Conservation (phyloP, 1,140 invertebrate genomes). For the Drosophila subobscura region DNA sequence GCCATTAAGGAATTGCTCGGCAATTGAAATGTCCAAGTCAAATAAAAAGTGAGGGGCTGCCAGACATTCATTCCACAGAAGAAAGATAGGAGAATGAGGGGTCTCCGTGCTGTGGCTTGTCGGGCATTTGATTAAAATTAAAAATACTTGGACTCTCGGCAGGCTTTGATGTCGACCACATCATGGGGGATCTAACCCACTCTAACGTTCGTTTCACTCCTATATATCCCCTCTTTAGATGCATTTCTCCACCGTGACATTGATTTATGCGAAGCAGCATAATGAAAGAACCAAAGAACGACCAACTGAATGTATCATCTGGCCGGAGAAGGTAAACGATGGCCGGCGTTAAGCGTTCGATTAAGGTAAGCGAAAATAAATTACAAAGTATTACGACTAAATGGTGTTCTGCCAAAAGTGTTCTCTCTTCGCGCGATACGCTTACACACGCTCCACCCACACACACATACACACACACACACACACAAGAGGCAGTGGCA, state of each 20-base stretch:
- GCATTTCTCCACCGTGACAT: slow-evolving; percentile 19
- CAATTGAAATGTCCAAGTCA: slow-evolving; percentile 71
- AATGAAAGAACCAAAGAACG: slow-evolving; percentile 23
- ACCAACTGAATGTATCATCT: slow-evolving; percentile 25
- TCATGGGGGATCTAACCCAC: slow-evolving; percentile 30
- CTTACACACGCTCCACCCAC: slow-evolving; percentile 16
- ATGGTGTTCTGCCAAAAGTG: slow-evolving; percentile 52
- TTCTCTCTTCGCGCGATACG: slow-evolving; percentile 19
- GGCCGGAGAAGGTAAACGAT: slow-evolving; percentile 23
- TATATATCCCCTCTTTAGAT: not conserved
- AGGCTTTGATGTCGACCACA: slow-evolving; percentile 63
- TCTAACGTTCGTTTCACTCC: not conserved
- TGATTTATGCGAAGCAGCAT: slow-evolving; percentile 41
- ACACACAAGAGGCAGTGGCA: not conserved
- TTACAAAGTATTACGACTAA: slow-evolving; percentile 73
- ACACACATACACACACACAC: not conserved
- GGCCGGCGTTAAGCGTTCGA: slow-evolving; percentile 50
- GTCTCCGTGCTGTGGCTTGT: slow-evolving; percentile 24
- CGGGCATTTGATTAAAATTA: slow-evolving; percentile 75
- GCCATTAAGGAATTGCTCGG: slow-evolving; percentile 79
- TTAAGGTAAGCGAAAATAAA: slow-evolving; percentile 80
- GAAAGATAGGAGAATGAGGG: not conserved
- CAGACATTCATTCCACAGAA: slow-evolving; percentile 15
- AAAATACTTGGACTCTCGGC: slow-evolving; percentile 46
- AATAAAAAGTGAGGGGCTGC: slow-evolving; percentile 26